phyloP scores from a whole-genome alignment of 2,797 vertebrate genomes.

The Notolabrus celidotus region DNA sequence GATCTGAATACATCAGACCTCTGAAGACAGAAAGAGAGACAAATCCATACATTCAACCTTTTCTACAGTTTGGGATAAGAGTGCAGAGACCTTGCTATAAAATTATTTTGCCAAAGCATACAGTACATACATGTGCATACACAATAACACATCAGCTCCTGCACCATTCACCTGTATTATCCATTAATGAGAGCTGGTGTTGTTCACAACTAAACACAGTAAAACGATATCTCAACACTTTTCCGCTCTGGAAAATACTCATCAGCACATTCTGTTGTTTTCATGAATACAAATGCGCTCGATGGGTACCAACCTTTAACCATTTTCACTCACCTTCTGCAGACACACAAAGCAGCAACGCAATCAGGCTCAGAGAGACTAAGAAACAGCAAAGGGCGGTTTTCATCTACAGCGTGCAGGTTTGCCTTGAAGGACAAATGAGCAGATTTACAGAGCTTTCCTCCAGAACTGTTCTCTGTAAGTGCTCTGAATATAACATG shows the following conservation, averaged over 20 bases:
- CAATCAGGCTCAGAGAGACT: background rate
- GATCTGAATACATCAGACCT: too few relatives aligned
- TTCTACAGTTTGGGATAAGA: constrained; percentile 15
- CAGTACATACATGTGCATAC: background rate
- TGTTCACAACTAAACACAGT: constrained; percentile 8
- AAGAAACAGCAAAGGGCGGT: too few relatives aligned
- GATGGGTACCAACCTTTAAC: constrained; percentile 9
- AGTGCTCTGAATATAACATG: constrained; percentile 1
- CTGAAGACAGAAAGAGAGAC: background rate
- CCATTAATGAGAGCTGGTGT: constrained; percentile 24
- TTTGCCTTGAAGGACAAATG: constrained; percentile 12
- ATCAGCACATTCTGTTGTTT: constrained; percentile 32
- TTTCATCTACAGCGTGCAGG: background rate
- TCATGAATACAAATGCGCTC: constrained; percentile 43
- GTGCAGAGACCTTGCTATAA: constrained; percentile 23
- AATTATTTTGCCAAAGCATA: constrained; percentile 1
- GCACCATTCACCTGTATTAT: constrained; percentile 24
- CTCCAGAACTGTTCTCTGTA: background rate
- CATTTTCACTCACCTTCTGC: background rate
- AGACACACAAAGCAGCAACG: constrained; percentile 5
- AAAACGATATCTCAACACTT: constrained; percentile 37
- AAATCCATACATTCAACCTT: constrained; percentile 3
- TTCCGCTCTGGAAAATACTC: background rate
- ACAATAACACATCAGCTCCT: background rate
- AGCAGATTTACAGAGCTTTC: constrained; percentile 1